These are phyloP conservation scores for Tychaedon coryphoeus DNA, from an alignment of 2,113 vertebrate genomes.

Conservation along the genomic window DNA sequence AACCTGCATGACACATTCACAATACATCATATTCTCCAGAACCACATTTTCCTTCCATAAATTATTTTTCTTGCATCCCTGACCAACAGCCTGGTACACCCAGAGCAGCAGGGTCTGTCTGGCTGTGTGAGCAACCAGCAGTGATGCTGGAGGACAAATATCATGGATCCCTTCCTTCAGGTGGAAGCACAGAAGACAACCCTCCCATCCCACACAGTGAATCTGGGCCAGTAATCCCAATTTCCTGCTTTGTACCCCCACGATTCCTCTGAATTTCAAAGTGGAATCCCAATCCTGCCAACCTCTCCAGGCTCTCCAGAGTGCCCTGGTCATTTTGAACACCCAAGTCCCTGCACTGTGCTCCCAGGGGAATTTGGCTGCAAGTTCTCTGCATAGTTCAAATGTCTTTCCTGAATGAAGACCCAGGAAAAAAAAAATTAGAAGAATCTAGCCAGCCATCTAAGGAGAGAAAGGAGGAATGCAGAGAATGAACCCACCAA, in stretches of 20 bases:
- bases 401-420: neutral
- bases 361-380: neutral
- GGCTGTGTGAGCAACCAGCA: neutral
- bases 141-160: neutral
- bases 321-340: neutral
- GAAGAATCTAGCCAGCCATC: neutral
- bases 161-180: neutral
- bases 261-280: neutral
- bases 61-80: neutral
- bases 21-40: neutral
- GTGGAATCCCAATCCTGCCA: neutral
- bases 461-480: neutral
- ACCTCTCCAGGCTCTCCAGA: neutral
- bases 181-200: neutral
- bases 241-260: neutral
- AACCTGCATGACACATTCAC: neutral
- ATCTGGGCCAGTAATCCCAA: neutral
- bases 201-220: neutral
- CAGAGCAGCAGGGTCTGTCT: neutral
- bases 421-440: neutral
- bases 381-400: neutral
- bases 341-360: neutral
- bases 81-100: neutral
- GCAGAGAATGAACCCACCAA: slow-evolving; percentile 17
- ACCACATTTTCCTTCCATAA: neutral